Evolutionary conservation across 2,797 vertebrate genomes (phyloP).

Genomic region (Phoebastria nigripes): DNA sequence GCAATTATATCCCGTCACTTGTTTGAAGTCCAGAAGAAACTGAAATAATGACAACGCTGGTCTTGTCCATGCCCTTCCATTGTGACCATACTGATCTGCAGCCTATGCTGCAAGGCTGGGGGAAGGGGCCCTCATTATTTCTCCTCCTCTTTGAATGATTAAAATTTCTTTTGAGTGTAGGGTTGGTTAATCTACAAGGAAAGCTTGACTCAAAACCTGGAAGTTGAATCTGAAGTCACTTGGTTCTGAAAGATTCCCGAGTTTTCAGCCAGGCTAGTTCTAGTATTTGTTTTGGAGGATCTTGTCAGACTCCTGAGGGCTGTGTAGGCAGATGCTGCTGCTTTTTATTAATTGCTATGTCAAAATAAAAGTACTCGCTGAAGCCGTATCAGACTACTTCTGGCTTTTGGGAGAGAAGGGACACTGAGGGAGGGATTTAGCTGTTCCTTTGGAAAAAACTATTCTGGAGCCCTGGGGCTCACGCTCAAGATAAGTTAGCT

Average conservation of each 20-base stretch:
- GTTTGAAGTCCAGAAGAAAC: background rate
- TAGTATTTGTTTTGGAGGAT: slow-evolving; percentile 43
- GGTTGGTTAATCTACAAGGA: background rate
- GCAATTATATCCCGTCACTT: accelerated
- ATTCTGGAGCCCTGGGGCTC: slow-evolving; percentile 23
- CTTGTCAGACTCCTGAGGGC: slow-evolving; percentile 16
- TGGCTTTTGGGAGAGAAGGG: background rate
- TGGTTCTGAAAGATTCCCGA: background rate
- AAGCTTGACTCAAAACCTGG: background rate
- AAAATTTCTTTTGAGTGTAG: background rate
- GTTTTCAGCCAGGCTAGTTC: background rate
- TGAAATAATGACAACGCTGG: background rate
- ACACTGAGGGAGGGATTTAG: background rate
- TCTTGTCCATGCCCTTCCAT: background rate
- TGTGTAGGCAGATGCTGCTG: slow-evolving; percentile 21
- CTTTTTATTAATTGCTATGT: slow-evolving; percentile 8
- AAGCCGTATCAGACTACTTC: background rate
- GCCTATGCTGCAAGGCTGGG: accelerated
- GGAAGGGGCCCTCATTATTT: background rate
- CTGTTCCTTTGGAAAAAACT: slow-evolving; percentile 19
- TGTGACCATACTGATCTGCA: background rate
- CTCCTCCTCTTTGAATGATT: background rate
- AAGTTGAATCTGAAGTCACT: background rate
- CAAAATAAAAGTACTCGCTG: slow-evolving; percentile 33
- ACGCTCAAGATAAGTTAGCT: background rate